These are phyloP conservation scores for Caenorhabditis sp. DNA, from an alignment of 2,888 invertebrate species.

Conservation along the genomic window DNA sequence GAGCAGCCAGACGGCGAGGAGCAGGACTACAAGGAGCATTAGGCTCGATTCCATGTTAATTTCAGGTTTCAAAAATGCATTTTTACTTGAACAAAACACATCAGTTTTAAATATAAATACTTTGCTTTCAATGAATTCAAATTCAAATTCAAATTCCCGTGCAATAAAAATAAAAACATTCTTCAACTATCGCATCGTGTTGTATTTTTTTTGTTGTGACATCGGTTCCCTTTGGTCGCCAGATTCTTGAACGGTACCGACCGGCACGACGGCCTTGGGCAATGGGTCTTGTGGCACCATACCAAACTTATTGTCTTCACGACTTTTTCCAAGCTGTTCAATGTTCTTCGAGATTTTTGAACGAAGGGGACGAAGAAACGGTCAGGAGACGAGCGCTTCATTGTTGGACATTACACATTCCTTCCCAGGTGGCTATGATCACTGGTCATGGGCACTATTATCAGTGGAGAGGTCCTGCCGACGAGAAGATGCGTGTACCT, in stretches of 20 bases:
- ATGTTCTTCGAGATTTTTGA: constrained; percentile 32
- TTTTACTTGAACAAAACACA: constrained; percentile 32
- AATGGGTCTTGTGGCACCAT: too few species aligned
- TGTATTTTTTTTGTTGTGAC: not conserved
- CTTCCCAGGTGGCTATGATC: constrained; percentile 26
- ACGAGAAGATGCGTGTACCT: not conserved
- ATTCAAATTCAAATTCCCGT: not conserved
- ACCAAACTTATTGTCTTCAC: too few species aligned
- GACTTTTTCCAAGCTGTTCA: constrained; percentile 2
- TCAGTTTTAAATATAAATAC: not conserved
- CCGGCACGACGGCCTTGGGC: not conserved
- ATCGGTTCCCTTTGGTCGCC: not conserved
- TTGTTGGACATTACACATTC: constrained; percentile 30
- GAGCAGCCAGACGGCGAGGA: constrained; percentile 74
- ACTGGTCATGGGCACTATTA: constrained; percentile 47
- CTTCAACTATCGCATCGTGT: too few species aligned
- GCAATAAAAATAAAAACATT: not conserved
- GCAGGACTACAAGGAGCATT: constrained; percentile 78
- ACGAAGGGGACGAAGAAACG: constrained; percentile 6
- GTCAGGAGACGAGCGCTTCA: constrained; percentile 7
- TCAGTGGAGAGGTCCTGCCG: constrained; percentile 18
- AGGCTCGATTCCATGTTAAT: not conserved
- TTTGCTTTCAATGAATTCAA: not conserved
- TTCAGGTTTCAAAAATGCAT: constrained; percentile 17
- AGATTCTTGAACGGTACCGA: not conserved